A percentile compares a stretch with the other conserved stretches of the same genome.
phyloP scores from a whole-genome alignment of 2,797 vertebrate genomes.

The Poecilia velifera region DNA sequence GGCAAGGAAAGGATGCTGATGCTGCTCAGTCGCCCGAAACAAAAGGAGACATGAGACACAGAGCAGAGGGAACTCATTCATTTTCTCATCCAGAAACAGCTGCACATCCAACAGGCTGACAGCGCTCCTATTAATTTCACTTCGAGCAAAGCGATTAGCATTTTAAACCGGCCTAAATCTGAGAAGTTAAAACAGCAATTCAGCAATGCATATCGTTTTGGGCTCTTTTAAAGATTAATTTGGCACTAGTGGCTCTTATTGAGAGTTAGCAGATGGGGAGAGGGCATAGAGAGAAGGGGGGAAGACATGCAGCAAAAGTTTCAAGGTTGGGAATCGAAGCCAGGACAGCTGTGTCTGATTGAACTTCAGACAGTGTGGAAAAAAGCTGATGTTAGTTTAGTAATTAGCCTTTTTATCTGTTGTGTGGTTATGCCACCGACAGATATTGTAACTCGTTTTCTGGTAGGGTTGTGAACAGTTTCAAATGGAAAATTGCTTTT shows the following conservation, averaged over 20 bases:
- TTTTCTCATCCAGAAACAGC: conserved; percentile 24
- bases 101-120: conserved; percentile 19
- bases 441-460: background rate
- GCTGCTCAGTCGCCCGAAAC: conserved; percentile 46
- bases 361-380: background rate
- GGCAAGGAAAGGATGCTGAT: conserved; percentile 30
- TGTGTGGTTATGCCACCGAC: background rate
- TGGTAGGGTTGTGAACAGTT: background rate
- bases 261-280: background rate
- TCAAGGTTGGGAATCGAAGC: background rate
- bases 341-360: background rate
- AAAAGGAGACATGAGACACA: conserved; percentile 40
- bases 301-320: background rate
- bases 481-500: background rate
- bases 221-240: background rate
- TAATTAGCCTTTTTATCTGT: background rate
- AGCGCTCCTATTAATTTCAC: conserved; percentile 23
- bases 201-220: background rate
- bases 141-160: conserved; percentile 8
- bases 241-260: background rate
- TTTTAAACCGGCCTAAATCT: conserved; percentile 1
- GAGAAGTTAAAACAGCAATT: background rate
- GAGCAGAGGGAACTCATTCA: conserved; percentile 29
- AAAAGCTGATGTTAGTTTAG: background rate
- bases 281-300: background rate